These are phyloP conservation scores for Acrobeloides nanus DNA, from an alignment of 2,888 invertebrate genomes.

Conservation along the genomic window DNA sequence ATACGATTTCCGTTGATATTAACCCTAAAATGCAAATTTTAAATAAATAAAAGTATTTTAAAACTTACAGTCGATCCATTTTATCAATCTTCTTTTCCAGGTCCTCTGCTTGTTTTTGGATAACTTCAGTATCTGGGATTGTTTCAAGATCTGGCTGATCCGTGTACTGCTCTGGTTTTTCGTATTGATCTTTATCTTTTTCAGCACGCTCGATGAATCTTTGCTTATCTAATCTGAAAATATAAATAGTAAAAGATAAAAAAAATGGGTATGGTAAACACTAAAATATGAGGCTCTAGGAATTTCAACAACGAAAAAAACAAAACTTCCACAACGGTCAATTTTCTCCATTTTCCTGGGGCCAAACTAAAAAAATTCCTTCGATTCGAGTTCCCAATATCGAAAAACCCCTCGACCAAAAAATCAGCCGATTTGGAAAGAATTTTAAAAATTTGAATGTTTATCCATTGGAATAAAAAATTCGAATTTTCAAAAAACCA, in stretches of 20 bases:
- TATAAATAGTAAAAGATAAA: background rate
- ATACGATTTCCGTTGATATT: constrained; percentile 4
- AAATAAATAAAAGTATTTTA: constrained; percentile 4
- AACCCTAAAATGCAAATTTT: background rate
- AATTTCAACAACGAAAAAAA: no score
- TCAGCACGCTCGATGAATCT: background rate
- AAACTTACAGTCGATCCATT: constrained; percentile 18
- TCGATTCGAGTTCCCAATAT: no score
- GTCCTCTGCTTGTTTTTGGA: constrained; percentile 7
- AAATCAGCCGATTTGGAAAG: no score
- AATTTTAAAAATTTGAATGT: no score
- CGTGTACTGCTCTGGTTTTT: constrained; percentile 14
- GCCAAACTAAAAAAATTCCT: no score
- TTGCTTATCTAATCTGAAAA: background rate
- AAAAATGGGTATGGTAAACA: background rate
- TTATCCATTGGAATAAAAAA: no score
- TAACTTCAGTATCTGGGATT: constrained; percentile 21
- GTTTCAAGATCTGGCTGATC: constrained; percentile 19
- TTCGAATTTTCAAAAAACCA: no score
- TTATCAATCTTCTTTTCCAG: constrained; percentile 11
- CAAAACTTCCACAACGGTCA: no score
- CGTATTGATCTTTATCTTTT: constrained; percentile 12
- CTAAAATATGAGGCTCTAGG: background rate
- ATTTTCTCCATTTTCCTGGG: constrained; percentile 5
- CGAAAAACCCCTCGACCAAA: no score